Evolutionary conservation across 2,888 invertebrate species (phyloP), one percentile per base, ranked within the genome.

Genomic region (Tineola bisselliella): DNA sequence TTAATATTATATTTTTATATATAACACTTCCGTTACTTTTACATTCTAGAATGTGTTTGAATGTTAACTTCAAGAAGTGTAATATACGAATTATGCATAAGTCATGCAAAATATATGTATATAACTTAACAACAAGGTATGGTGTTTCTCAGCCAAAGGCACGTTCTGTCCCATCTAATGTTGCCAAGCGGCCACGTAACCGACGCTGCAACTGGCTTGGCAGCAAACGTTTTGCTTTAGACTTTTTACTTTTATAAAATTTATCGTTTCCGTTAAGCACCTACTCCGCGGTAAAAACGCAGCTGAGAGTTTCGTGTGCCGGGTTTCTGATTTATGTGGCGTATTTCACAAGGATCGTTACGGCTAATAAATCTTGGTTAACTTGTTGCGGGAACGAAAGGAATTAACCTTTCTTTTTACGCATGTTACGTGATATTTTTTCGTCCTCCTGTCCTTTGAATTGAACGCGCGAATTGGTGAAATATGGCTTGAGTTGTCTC

Each of bases 361-460:
- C 75, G 75, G 72, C 70, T 74, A 75, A 79, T 81, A 81, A 81
- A 81, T 81, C 79, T 75, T 69, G 64, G 72, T 77, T 79, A 78
- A 80, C 81, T 80, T 80, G 79, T 79, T 79, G 78, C 77, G 71
- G 73, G 52, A 30, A 31, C 44, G 48, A 33, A 61, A 59, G 58
- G 61, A 61, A 62, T 62, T 62, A 62, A 61, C 62, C 44, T 33
- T 62, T 54, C 62, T 61, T 62, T 62, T 59, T 59, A 59, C 59
- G 61, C 62, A 61, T 54, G 59, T 31, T 54, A 54, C 54, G 54
- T 58, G 58, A 58, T 58, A 33, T 58, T 58, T 58, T 57, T 58
- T 25, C 18, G 54, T 54, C 25, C 31, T 56, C 10, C 56, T 13
- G 11, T 13, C 30, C 56, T 56, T 56, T 56, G 56, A 31, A 58